Evolutionary conservation across 2,797 vertebrate species (phyloP).

Genomic region (Sciurus vulgaris): DNA sequence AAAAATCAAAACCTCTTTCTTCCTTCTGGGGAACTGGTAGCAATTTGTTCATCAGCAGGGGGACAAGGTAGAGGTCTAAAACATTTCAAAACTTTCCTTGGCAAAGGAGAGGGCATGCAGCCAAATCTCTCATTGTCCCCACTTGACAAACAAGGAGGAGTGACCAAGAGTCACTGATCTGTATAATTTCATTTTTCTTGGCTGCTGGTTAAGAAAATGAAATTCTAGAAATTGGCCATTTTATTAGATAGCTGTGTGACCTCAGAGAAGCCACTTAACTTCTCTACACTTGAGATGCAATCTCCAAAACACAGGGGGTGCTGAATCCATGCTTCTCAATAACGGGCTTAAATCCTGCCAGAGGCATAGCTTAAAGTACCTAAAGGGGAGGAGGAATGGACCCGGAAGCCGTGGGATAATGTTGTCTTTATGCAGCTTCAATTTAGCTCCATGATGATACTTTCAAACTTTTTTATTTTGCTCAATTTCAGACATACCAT

Average conservation of each 20-base stretch:
- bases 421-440: too few relatives aligned
- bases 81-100: background rate
- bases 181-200: conserved; percentile 12
- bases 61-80: background rate
- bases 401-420: background rate
- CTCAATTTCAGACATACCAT: background rate
- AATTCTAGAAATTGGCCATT: background rate
- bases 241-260: background rate
- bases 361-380: background rate
- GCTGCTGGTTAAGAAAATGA: conserved; percentile 17
- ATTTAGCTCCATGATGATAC: too few relatives aligned
- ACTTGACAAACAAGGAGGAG: background rate
- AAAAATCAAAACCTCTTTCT: conserved; percentile 1
- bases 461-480: background rate
- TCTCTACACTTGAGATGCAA: background rate
- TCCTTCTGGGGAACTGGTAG: background rate
- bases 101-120: background rate
- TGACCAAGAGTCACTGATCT: background rate
- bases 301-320: background rate
- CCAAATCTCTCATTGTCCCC: background rate
- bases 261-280: background rate
- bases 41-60: background rate
- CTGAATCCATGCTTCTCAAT: background rate
- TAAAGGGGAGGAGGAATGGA: too few relatives aligned
- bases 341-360: background rate